Evolutionary conservation across 2,113 vertebrate species (phyloP).

Genomic region (Trematomus loennbergii): DNA sequence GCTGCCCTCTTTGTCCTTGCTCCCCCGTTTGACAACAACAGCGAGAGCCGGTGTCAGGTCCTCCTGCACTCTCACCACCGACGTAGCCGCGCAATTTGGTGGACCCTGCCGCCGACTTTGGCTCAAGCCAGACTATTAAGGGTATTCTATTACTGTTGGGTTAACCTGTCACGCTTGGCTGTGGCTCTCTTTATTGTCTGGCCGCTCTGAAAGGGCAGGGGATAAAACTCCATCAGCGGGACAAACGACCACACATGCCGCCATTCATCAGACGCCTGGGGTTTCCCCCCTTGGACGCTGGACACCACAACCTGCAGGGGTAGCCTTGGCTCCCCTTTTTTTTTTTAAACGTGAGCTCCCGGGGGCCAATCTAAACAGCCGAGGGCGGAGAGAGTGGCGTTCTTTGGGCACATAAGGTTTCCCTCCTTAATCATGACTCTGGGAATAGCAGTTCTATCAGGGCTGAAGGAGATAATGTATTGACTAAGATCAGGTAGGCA

Average conservation of each 20-base stretch:
- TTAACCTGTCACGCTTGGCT: constrained; percentile 76
- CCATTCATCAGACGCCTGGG: constrained; percentile 69
- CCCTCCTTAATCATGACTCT: constrained; percentile 37
- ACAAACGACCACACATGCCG: constrained; percentile 68
- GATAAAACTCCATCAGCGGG: constrained; percentile 79
- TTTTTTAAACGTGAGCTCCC: constrained; percentile 39
- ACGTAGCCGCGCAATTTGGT: constrained; percentile 42
- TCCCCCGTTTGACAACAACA: constrained; percentile 61
- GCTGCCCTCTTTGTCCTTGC: constrained; percentile 74
- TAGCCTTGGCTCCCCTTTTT: constrained; percentile 1
- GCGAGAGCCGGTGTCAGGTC: background rate
- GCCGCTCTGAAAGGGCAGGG: constrained; percentile 75
- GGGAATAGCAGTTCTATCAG: constrained; percentile 30
- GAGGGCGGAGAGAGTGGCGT: constrained; percentile 1
- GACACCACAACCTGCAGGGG: background rate
- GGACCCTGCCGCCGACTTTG: constrained; percentile 27
- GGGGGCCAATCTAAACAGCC: constrained; percentile 6
- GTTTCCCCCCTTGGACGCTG: background rate
- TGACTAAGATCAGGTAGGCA: constrained; percentile 52
- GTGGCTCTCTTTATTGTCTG: constrained; percentile 74
- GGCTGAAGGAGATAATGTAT: constrained; percentile 51
- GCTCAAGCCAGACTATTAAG: constrained; percentile 65
- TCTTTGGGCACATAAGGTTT: constrained; percentile 16
- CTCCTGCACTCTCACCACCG: constrained; percentile 9
- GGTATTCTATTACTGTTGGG: constrained; percentile 76